These are phyloP conservation scores for Nomada ruficornis DNA, from an alignment of 2,888 invertebrate species.

Conservation along the genomic window DNA sequence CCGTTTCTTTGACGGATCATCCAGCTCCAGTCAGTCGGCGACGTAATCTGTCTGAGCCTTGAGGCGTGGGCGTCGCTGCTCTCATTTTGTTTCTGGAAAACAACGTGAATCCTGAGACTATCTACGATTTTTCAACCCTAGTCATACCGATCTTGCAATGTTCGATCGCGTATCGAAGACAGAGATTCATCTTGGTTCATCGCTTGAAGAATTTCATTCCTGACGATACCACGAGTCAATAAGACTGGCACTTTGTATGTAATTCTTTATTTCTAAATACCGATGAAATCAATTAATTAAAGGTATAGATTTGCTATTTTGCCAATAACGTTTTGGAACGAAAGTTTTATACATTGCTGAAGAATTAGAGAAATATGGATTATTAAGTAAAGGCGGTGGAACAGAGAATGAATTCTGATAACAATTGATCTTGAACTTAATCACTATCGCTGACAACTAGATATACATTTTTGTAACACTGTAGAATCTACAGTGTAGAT, in stretches of 20 bases:
- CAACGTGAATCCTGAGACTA: conserved; percentile 57
- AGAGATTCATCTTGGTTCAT: conserved; percentile 12
- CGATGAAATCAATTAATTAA: conserved; percentile 42
- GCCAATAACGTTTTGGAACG: not conserved
- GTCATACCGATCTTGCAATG: conserved; percentile 27
- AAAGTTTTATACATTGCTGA: not conserved
- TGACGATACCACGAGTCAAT: conserved; percentile 33
- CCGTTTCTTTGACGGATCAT: conserved; percentile 76
- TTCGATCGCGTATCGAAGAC: conserved; percentile 17
- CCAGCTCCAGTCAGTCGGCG: conserved; percentile 71
- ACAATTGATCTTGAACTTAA: not conserved
- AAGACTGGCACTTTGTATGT: conserved; percentile 7
- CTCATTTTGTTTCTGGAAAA: conserved; percentile 68
- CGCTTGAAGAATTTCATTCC: conserved; percentile 18
- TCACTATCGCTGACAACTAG: too few species aligned
- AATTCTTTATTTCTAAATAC: conserved; percentile 16
- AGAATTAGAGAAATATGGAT: not conserved
- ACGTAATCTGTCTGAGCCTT: conserved; percentile 75
- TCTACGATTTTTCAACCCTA: conserved; percentile 32
- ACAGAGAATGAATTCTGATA: not conserved
- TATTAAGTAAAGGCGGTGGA: not conserved
- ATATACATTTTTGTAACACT: too few species aligned
- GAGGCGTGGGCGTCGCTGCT: conserved; percentile 71
- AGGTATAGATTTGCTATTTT: not conserved
- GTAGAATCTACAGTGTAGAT: too few species aligned